Conservation (phyloP, 2,113 vertebrate species). For the Alligator mississippiensis region DNA sequence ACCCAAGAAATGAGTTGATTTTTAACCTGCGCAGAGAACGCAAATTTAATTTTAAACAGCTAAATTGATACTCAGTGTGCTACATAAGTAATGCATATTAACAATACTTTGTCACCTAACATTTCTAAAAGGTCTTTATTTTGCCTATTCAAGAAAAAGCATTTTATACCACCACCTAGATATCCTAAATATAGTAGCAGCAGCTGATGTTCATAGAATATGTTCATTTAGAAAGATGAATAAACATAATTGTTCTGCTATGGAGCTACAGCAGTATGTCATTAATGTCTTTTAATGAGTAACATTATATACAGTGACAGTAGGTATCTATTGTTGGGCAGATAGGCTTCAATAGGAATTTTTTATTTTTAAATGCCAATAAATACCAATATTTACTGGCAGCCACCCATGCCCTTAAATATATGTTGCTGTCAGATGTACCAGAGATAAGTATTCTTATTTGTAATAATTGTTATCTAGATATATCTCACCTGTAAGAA, state of each 20-base stretch:
- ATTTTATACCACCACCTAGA: background rate
- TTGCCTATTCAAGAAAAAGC: slow-evolving; percentile 40
- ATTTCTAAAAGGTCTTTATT: slow-evolving; percentile 49
- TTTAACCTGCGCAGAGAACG: background rate
- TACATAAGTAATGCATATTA: slow-evolving; percentile 2
- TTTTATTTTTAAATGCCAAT: slow-evolving; percentile 20
- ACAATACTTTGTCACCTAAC: background rate
- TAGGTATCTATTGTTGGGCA: background rate
- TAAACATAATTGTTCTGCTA: slow-evolving; percentile 57
- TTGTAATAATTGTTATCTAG: background rate
- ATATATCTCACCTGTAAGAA: background rate
- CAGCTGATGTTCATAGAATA: slow-evolving; percentile 57
- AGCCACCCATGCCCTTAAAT: background rate
- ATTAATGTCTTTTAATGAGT: slow-evolving; percentile 38
- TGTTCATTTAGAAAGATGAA: slow-evolving; percentile 45
- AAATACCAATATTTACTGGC: slow-evolving; percentile 5
- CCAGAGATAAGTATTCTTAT: background rate
- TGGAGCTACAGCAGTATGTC: slow-evolving; percentile 40
- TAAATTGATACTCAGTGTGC: background rate
- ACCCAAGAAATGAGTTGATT: slow-evolving; percentile 17
- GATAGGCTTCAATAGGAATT: slow-evolving; percentile 21
- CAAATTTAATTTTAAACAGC: background rate
- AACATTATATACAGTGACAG: slow-evolving; percentile 32
- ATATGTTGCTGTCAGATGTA: background rate
- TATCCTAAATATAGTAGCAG: slow-evolving; percentile 53